Evolutionary conservation across 2,113 vertebrate genomes (phyloP).

Genomic region (Mormyrus iriodes): DNA sequence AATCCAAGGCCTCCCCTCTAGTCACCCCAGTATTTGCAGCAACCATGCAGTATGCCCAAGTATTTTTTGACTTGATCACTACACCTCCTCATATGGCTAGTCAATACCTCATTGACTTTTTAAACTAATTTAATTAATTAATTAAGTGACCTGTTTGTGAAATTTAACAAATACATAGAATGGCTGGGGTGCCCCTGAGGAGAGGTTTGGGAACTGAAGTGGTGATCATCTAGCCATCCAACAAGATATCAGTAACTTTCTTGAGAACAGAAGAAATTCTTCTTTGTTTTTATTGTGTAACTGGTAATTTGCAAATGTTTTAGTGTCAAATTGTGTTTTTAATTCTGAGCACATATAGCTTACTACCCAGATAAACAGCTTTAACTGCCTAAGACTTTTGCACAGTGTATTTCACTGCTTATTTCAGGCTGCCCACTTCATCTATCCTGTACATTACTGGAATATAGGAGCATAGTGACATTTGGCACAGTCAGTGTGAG

Average conservation of each 20-base stretch:
- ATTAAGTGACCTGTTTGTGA: not conserved
- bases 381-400: not conserved
- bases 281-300: not conserved
- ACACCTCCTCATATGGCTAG: not conserved
- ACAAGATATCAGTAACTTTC: not conserved
- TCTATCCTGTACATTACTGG: not conserved
- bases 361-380: not conserved
- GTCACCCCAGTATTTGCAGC: not conserved
- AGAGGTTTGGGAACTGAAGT: not conserved
- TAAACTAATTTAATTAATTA: not conserved
- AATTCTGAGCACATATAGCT: not conserved
- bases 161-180: not conserved
- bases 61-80: not conserved
- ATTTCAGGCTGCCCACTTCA: not conserved
- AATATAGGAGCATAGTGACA: not conserved
- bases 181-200: not conserved
- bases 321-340: not conserved
- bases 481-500: not conserved
- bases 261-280: not conserved
- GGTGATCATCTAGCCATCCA: not conserved
- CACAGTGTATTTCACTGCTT: not conserved
- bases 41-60: not conserved
- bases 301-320: not conserved
- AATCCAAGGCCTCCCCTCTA: not conserved
- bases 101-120: not conserved